Evolutionary conservation across 2,113 vertebrate species (phyloP).

Genomic region (Geococcyx californianus): DNA sequence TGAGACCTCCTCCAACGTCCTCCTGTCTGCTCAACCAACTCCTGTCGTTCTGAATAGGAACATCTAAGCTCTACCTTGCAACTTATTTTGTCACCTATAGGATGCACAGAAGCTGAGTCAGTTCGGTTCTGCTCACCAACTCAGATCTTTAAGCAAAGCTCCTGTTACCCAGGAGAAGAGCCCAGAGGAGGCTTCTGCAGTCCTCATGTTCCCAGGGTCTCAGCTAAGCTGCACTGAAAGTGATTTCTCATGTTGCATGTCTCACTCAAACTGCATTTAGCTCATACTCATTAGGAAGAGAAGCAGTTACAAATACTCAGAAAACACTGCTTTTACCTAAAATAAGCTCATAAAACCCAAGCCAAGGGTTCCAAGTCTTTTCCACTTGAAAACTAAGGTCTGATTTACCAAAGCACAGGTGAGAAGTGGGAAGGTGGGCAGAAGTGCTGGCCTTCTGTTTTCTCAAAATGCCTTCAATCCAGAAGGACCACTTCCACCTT

Average conservation of each 20-base stretch:
- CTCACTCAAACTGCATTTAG: not conserved
- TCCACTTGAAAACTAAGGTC: not conserved
- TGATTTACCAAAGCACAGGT: not conserved
- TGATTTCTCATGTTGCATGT: accelerated
- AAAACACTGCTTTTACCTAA: not conserved
- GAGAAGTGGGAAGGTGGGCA: not conserved
- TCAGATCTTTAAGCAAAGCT: not conserved
- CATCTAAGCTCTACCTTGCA: not conserved
- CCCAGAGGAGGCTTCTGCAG: not conserved
- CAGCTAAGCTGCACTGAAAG: not conserved
- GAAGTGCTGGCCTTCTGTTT: not conserved
- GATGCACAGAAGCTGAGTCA: not conserved
- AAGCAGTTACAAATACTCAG: not conserved
- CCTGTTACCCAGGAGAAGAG: not conserved
- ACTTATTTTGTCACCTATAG: not conserved
- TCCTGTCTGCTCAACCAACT: not conserved
- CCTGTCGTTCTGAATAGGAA: not conserved
- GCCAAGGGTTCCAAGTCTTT: accelerated
- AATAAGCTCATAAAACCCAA: not conserved
- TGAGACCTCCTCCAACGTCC: not conserved
- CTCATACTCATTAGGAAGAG: not conserved
- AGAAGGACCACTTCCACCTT: not conserved
- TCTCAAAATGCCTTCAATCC: not conserved
- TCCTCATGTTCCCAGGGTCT: not conserved
- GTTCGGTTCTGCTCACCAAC: not conserved